phyloP scores from a whole-genome alignment of 2,797 vertebrate genomes.

The Sebastes iracundus region DNA sequence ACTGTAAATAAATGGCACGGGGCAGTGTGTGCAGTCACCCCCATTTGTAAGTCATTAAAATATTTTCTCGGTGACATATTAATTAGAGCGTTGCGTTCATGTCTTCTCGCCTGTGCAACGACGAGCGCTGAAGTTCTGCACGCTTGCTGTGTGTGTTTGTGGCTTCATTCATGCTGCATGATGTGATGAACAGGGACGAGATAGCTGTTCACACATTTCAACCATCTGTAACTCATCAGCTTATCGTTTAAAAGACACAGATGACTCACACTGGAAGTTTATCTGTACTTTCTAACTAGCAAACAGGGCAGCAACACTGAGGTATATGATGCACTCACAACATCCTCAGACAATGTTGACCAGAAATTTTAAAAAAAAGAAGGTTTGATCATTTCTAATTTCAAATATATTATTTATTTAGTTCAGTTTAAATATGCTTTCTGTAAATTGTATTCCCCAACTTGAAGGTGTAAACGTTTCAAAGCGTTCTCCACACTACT shows the following conservation, averaged over 20 bases:
- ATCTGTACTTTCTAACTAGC: not conserved
- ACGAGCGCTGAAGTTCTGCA: slow-evolving; percentile 1
- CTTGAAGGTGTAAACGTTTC: not conserved
- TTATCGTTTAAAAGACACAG: not conserved
- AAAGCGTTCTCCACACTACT: not conserved
- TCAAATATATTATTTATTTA: not conserved
- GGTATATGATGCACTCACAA: not conserved
- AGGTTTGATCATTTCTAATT: not conserved
- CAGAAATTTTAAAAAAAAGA: not conserved
- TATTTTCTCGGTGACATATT: slow-evolving; percentile 80
- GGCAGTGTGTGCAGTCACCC: slow-evolving; percentile 64
- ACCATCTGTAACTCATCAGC: slow-evolving; percentile 35
- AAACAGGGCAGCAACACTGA: not conserved
- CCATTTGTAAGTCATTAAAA: slow-evolving; percentile 85
- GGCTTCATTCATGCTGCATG: not conserved
- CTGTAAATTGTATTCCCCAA: not conserved
- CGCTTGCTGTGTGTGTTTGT: slow-evolving; percentile 2
- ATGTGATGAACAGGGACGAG: not conserved
- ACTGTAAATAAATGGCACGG: slow-evolving; percentile 68
- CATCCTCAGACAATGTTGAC: not conserved
- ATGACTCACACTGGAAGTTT: slow-evolving; percentile 4
- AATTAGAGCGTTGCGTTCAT: slow-evolving; percentile 69
- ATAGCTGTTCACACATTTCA: slow-evolving; percentile 16
- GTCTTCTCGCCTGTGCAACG: slow-evolving; percentile 27
- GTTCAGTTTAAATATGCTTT: not conserved